Percentiles rank a stretch among this genome's conserved stretches.
These are phyloP conservation scores for Doryteuthis pealeii DNA, from an alignment of 1,140 invertebrate genomes.

Conservation along the genomic window DNA sequence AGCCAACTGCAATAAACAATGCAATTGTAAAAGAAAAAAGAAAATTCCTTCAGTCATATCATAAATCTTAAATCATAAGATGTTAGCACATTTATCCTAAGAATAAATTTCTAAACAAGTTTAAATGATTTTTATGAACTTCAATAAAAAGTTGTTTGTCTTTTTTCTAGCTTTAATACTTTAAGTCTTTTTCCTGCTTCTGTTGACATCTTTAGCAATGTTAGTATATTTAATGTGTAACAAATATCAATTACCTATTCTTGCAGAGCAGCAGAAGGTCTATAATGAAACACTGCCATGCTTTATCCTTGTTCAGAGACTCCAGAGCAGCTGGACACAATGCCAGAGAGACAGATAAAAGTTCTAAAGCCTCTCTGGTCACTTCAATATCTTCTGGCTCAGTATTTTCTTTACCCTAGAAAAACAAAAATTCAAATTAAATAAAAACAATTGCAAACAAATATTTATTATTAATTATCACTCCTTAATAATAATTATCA, in stretches of 20 bases:
- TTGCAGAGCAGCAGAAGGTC: slow-evolving; percentile 79
- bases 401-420: slow-evolving; percentile 44
- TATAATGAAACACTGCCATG: slow-evolving; percentile 85
- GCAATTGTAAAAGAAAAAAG: no score
- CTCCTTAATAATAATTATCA: slow-evolving; percentile 4
- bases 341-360: slow-evolving; percentile 84
- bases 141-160: no score
- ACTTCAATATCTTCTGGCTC: slow-evolving; percentile 65
- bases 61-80: no score
- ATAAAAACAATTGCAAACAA: not conserved
- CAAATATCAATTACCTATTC: slow-evolving; percentile 57
- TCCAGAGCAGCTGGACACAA: slow-evolving; percentile 81
- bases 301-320: slow-evolving; percentile 71
- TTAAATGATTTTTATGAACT: no score
- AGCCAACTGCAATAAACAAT: no score
- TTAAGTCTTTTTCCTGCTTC: no score
- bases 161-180: no score
- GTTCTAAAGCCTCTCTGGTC: slow-evolving; percentile 89
- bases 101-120: no score
- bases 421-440: not conserved
- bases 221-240: no score
- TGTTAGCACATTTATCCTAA: no score
- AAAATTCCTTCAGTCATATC: no score
- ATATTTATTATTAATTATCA: not conserved
- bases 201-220: no score